Evolutionary conservation across 2,888 invertebrate species (phyloP).

Genomic region (Plemyria rubiginata): DNA sequence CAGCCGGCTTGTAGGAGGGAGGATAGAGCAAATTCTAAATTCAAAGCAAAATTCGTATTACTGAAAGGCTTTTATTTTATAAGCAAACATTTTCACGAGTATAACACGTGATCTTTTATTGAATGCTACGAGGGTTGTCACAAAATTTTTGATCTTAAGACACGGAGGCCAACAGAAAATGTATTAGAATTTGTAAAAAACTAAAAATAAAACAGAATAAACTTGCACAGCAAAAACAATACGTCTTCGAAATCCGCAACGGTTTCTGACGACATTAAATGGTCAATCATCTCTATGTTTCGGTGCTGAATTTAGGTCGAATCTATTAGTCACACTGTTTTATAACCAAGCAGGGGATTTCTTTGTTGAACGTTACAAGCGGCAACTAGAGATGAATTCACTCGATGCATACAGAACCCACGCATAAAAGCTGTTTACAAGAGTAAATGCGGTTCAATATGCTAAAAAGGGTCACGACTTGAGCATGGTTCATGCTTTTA

Average conservation of each 20-base stretch:
- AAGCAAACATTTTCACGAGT: too few relatives aligned
- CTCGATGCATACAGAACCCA: not conserved
- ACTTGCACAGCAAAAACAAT: constrained; percentile 29
- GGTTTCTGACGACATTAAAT: constrained; percentile 73
- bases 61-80: too few relatives aligned
- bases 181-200: not conserved
- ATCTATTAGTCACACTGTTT: constrained; percentile 65
- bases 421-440: not conserved
- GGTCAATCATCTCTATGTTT: constrained; percentile 73
- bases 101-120: not conserved
- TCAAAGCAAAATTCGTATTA: constrained; percentile 8
- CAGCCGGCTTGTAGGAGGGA: constrained; percentile 68
- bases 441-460: not conserved
- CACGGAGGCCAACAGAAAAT: too few relatives aligned
- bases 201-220: not conserved
- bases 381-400: constrained; percentile 1
- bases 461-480: not conserved
- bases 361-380: constrained; percentile 29
- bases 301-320: constrained; percentile 67
- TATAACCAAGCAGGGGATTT: constrained; percentile 48
- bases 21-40: constrained; percentile 63
- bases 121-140: not conserved
- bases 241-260: constrained; percentile 57
- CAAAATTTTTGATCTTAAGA: not conserved
- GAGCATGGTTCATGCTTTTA: not conserved